Evolutionary conservation across 2,888 invertebrate species (phyloP), one percentile per base, ranked within the genome.

Genomic region (Molorchus minor): DNA sequence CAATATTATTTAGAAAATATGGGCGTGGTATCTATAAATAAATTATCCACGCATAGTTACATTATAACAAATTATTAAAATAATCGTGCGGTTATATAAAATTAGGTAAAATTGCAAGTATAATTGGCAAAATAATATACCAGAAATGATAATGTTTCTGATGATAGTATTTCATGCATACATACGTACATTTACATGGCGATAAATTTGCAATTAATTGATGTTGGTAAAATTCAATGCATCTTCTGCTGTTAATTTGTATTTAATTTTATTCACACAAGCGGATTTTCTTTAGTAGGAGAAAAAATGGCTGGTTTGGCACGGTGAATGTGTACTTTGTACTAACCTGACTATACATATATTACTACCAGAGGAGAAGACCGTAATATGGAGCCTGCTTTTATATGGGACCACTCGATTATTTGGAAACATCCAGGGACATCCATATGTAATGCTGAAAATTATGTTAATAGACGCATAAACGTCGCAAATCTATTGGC

Each of bases 1-100:
- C 15, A n/a, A 36, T 38, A 20, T 40, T 40, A 49, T 49, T 40
- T 49, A 49, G 33, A 38, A 49, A 38, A 49, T 12, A 8, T 21
- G 21, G 49, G 49, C 38, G 49, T 49, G 49, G 38, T n/a, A 25
- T 10, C n/a, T 43, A 21, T 41, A 41, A 19, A 15, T 30, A 12
- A 15, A 15, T 29, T 33, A 19, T 20, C 13, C 16, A 17, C 12
- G 15, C 33, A 12, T 12, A 33, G 3, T 3, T n/a, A n/a, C n/a
- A n/a, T 33, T 33, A 33, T 33, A 33, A 33, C 25, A 25, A 25
- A 25, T 25, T 5, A 25, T 33, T 33, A 12, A 33, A 33, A 10
- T 33, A 33, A 10, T 33, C 5, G 5, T 12, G 12, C n/a, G 3
- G 33, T 33, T 33, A 33, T 33, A 7, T 33, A 10, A n/a, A n/a